These are phyloP conservation scores for Halichoerus grypus DNA, from an alignment of 2,113 vertebrate genomes.

Conservation along the genomic window DNA sequence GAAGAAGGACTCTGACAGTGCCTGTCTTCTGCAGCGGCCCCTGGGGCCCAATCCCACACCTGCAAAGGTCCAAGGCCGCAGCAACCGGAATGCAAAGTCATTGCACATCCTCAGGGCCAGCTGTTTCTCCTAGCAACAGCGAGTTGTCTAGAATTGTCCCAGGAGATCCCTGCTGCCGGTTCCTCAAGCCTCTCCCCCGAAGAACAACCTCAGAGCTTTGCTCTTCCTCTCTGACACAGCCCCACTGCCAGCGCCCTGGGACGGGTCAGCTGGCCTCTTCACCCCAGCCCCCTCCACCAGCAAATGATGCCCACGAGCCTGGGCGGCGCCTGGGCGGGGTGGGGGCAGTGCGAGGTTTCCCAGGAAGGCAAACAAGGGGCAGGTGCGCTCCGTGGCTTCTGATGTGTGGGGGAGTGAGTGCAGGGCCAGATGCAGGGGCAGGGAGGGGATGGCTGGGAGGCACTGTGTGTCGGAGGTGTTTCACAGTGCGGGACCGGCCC, in stretches of 20 bases:
- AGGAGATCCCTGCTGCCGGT: background rate
- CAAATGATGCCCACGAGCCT: background rate
- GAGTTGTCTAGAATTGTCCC: background rate
- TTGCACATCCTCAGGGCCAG: background rate
- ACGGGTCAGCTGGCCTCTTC: rapidly evolving
- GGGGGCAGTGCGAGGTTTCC: background rate
- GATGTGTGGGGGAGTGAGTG: background rate
- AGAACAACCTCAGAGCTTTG: background rate
- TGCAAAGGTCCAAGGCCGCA: background rate
- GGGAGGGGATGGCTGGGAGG: background rate
- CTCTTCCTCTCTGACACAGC: background rate
- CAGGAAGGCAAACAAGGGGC: background rate
- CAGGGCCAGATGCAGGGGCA: background rate
- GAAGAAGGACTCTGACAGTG: background rate
- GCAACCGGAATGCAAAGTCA: background rate
- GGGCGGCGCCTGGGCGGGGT: background rate
- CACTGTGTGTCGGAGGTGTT: no score
- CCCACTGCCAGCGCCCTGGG: background rate
- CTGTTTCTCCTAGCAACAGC: background rate
- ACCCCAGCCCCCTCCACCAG: background rate
- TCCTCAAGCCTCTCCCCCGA: background rate
- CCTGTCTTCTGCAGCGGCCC: rapidly evolving
- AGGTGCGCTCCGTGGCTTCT: background rate
- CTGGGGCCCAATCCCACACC: background rate
- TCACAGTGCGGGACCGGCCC: background rate